phyloP scores from a whole-genome alignment of 2,797 vertebrate genomes.

The Danionella dracula region DNA sequence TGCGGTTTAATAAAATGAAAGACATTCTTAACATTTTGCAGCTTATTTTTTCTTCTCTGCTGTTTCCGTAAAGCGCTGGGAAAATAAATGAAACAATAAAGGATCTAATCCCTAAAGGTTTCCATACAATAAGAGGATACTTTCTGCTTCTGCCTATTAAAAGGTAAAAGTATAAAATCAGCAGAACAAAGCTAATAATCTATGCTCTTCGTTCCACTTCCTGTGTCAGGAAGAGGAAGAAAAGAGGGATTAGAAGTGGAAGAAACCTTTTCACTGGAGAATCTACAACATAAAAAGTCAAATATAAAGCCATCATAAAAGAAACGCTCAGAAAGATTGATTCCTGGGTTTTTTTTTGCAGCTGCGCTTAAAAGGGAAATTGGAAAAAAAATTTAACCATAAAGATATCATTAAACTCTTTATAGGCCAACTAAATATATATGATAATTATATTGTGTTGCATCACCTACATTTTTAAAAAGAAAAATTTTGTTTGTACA shows the following conservation, averaged over 20 bases:
- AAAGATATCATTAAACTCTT: no score
- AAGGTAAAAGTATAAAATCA: constrained; percentile 2
- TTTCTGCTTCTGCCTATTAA: constrained; percentile 10
- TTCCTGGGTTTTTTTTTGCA: not conserved
- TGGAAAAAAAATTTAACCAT: no score
- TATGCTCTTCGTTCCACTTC: not conserved
- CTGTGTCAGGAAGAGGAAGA: not conserved
- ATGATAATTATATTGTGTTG: no score
- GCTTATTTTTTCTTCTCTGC: constrained; percentile 5
- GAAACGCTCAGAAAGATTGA: not conserved
- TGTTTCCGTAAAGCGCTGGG: constrained; percentile 16
- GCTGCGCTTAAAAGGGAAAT: not conserved
- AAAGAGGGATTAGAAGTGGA: not conserved
- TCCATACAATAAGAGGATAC: constrained; percentile 28
- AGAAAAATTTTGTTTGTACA: no score
- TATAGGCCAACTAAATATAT: no score
- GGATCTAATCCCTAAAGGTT: constrained; percentile 11
- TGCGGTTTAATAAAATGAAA: constrained; percentile 49
- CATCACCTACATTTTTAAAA: no score
- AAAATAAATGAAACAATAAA: constrained; percentile 25
- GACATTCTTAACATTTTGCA: constrained; percentile 55
- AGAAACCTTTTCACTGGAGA: constrained; percentile 1
- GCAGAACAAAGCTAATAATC: constrained; percentile 9
- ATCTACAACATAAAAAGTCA: not conserved
- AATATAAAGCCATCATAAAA: not conserved